Evolutionary conservation across 2,888 invertebrate species (phyloP).

Genomic region (Lycophotia porphyrea): DNA sequence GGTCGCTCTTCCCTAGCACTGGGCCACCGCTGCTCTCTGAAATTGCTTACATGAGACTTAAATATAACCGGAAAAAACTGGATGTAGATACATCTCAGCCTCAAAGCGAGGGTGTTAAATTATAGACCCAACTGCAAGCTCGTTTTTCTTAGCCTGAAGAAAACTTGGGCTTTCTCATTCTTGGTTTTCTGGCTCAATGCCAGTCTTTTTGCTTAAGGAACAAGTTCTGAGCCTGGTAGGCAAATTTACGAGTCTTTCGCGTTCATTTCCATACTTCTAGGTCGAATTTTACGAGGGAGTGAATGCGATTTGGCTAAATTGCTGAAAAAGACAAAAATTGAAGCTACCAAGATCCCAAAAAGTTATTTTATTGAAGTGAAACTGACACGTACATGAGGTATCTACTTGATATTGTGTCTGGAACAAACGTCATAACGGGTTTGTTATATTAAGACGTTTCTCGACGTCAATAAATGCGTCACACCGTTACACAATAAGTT

Average conservation of each 20-base stretch:
- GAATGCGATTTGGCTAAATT: constrained; percentile 24
- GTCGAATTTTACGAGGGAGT: constrained; percentile 37
- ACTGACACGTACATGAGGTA: constrained; percentile 9
- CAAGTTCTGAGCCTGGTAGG: constrained; percentile 31
- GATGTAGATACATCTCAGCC: background rate
- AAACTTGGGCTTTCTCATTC: constrained; percentile 26
- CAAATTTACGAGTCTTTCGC: constrained; percentile 50
- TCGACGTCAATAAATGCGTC: background rate
- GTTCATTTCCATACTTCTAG: constrained; percentile 48
- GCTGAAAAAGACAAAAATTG: constrained; percentile 11
- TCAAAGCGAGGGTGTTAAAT: background rate
- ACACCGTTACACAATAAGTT: background rate
- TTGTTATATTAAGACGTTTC: background rate
- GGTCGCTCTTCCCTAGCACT: too few relatives aligned
- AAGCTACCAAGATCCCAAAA: background rate
- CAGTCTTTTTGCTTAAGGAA: constrained; percentile 42
- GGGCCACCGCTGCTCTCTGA: too few relatives aligned
- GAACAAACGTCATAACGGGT: background rate
- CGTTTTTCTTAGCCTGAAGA: constrained; percentile 24
- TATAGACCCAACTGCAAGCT: background rate
- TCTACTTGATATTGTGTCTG: background rate
- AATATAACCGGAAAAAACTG: background rate
- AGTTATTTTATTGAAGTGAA: constrained; percentile 20
- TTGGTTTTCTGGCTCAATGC: constrained; percentile 38
- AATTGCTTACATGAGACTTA: background rate